Percentiles rank a stretch among this genome's conserved stretches.
Conservation (phyloP, 2,113 vertebrate species). For the Turnix velox region DNA sequence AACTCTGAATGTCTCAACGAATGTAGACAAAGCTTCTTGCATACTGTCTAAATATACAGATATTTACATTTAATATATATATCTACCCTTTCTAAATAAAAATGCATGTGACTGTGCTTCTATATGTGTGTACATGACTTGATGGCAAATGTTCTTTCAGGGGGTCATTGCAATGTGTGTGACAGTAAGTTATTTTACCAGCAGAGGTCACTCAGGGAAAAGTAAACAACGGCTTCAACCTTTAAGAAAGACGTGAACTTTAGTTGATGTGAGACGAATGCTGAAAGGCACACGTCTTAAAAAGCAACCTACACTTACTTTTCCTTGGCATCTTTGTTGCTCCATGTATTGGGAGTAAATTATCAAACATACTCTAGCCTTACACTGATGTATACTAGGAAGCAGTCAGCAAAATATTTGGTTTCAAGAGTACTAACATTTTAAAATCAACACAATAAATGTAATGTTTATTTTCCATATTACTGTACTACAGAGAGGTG, state of each 20-base stretch:
- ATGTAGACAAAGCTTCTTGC: not conserved
- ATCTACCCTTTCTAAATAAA: not conserved
- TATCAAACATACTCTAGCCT: not conserved
- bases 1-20: not conserved
- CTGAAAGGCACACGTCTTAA: not conserved
- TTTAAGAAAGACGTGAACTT: not conserved
- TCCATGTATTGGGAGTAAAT: not conserved
- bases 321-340: not conserved
- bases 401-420: not conserved
- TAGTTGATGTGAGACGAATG: not conserved
- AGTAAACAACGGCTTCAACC: constrained; percentile 54
- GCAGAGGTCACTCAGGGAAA: constrained; percentile 70
- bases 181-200: constrained; percentile 40
- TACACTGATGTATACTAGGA: not conserved
- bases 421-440: not conserved
- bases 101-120: not conserved
- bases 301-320: not conserved
- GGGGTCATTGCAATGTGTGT: not conserved
- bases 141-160: not conserved
- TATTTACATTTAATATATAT: not conserved
- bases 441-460: not conserved
- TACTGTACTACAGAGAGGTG: not conserved
- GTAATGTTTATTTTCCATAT: not conserved
- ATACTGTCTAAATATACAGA: not conserved
- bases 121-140: fast-evolving